These are phyloP conservation scores for Lepilemur ruficaudatus DNA, from an alignment of 2,797 vertebrate species.

Conservation along the genomic window DNA sequence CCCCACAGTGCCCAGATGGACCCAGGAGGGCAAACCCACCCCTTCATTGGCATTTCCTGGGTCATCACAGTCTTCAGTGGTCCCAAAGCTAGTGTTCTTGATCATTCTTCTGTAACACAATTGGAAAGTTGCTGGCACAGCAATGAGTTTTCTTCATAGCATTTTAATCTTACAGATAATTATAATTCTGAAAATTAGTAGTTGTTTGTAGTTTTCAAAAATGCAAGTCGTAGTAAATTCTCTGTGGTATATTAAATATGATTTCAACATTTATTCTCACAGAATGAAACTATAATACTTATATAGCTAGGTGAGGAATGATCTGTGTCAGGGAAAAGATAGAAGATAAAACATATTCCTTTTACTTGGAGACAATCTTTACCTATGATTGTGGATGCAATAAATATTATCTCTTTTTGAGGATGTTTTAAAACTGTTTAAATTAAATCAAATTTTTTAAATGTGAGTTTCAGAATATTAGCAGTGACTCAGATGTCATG, in stretches of 20 bases:
- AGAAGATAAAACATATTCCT: neutral
- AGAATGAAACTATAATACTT: neutral
- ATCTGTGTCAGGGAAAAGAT: neutral
- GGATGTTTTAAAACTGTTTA: conserved; percentile 29
- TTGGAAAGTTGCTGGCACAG: neutral
- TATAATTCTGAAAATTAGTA: conserved; percentile 1
- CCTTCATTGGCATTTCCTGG: neutral
- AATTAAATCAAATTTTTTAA: neutral
- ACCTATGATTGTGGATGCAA: neutral
- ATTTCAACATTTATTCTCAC: conserved; percentile 42
- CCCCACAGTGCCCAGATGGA: neutral
- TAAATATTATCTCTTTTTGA: neutral
- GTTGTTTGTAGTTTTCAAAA: neutral
- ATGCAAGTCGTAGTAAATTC: neutral
- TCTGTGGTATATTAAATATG: neutral
- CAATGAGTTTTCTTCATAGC: neutral
- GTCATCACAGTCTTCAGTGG: neutral
- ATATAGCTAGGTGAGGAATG: neutral
- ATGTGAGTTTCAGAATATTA: neutral
- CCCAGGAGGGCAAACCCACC: neutral
- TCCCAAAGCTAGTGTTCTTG: neutral
- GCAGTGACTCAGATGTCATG: neutral
- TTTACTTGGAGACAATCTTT: conserved; percentile 22
- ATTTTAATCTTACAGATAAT: neutral
- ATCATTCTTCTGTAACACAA: neutral